These are phyloP conservation scores for Dinothrombium tinctorium DNA, from an alignment of 1,140 invertebrate genomes.

Conservation along the genomic window DNA sequence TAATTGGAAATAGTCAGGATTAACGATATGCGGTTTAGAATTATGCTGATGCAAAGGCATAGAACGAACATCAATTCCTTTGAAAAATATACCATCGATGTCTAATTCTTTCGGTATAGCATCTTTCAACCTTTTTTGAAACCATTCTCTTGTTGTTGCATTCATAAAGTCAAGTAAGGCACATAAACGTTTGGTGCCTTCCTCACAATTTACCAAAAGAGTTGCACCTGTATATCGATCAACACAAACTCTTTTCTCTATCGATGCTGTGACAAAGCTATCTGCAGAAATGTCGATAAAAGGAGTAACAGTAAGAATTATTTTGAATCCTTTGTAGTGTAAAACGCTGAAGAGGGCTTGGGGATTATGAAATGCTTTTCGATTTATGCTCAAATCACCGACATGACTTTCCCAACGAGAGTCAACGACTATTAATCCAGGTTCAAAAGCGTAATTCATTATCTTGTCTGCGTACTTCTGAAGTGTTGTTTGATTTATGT, in stretches of 20 bases:
- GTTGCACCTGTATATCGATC: constrained; percentile 12
- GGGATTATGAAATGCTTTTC: constrained; percentile 38
- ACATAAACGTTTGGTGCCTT: constrained; percentile 3
- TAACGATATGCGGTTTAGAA: constrained; percentile 4
- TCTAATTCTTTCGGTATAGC: constrained; percentile 36
- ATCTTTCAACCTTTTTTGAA: constrained; percentile 31
- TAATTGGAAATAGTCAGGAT: constrained; percentile 40
- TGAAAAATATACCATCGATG: constrained; percentile 63
- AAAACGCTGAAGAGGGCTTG: constrained; percentile 50
- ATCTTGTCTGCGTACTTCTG: constrained; percentile 20
- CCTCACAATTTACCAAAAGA: constrained; percentile 11
- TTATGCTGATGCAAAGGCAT: constrained; percentile 11
- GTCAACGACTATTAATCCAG: constrained; percentile 27
- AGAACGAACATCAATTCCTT: constrained; percentile 11
- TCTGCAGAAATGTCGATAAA: constrained; percentile 20
- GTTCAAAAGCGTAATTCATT: constrained; percentile 19
- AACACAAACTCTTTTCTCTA: constrained; percentile 10
- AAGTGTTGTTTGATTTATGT: constrained; percentile 14
- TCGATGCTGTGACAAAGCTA: constrained; percentile 11
- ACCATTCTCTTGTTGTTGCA: constrained; percentile 48
- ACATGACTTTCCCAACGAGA: constrained; percentile 27
- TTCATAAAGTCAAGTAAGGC: constrained; percentile 63
- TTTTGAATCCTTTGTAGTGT: constrained; percentile 50
- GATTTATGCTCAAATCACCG: constrained; percentile 26
- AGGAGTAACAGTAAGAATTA: constrained; percentile 55